Conservation (phyloP, 2,888 invertebrate species). For the Endotricha flammealis region DNA sequence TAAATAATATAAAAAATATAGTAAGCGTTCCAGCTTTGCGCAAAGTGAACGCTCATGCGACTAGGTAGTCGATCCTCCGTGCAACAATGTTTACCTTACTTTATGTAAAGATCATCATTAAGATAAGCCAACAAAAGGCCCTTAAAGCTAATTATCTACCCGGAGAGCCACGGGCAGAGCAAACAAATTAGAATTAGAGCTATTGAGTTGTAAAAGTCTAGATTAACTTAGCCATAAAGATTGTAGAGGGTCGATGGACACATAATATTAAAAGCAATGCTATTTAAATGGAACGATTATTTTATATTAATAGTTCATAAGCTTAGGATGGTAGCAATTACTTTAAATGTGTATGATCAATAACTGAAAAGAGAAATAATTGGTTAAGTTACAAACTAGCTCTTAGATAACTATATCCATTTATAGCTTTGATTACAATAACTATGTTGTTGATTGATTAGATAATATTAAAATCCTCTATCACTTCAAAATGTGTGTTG, state of each 20-base stretch:
- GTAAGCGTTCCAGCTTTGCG: no score
- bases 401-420: conserved; percentile 36
- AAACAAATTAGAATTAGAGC: conserved; percentile 4
- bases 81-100: neutral
- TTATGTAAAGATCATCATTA: conserved; percentile 6
- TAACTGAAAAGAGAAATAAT: conserved; percentile 53
- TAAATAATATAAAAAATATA: no score
- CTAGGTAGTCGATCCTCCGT: no score
- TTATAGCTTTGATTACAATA: conserved; percentile 25
- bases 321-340: conserved; percentile 61
- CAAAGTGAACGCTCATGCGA: no score
- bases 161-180: neutral
- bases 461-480: no score
- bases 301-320: neutral
- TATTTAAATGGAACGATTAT: no score
- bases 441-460: conserved; percentile 7
- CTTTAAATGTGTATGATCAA: conserved; percentile 45
- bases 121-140: conserved; percentile 8
- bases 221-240: conserved; percentile 10
- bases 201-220: conserved; percentile 8
- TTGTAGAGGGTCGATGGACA: neutral
- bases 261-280: neutral
- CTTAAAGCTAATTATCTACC: conserved; percentile 7
- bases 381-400: conserved; percentile 51
- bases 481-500: no score